phyloP scores from a whole-genome alignment of 2,888 invertebrate species.

The Bedellia somnulentella region DNA sequence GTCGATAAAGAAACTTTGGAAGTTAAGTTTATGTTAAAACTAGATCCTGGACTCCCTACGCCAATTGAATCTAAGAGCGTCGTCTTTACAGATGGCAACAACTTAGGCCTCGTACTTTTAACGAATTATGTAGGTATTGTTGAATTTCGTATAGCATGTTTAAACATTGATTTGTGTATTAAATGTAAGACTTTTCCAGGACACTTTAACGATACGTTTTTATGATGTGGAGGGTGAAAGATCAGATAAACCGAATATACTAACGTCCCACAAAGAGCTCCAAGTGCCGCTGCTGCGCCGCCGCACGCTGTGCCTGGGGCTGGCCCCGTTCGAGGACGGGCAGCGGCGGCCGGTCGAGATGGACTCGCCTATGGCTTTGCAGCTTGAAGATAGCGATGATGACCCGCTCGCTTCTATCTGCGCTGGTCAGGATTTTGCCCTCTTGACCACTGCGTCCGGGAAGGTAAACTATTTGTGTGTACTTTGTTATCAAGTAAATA shows the following conservation, averaged over 20 bases:
- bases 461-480: constrained; percentile 68
- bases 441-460: constrained; percentile 82
- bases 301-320: constrained; percentile 34
- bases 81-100: constrained; percentile 45
- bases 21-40: constrained; percentile 26
- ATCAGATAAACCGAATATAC: constrained; percentile 17
- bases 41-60: constrained; percentile 29
- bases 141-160: constrained; percentile 1
- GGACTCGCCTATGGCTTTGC: constrained; percentile 56
- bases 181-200: no score
- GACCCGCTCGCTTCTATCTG: constrained; percentile 78
- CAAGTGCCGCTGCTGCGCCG: constrained; percentile 36
- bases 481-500: no score
- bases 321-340: constrained; percentile 39
- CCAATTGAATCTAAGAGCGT: constrained; percentile 35
- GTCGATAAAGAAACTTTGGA: constrained; percentile 41
- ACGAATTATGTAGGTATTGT: constrained; percentile 32
- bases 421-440: constrained; percentile 88
- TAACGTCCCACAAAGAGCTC: constrained; percentile 29
- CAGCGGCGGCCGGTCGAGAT: constrained; percentile 29
- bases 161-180: no score
- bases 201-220: constrained; percentile 35
- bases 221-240: constrained; percentile 31
- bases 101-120: constrained; percentile 53
- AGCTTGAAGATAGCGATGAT: constrained; percentile 66